These are phyloP conservation scores for Lepus europaeus DNA, from an alignment of 2,113 vertebrate species.

Conservation along the genomic window DNA sequence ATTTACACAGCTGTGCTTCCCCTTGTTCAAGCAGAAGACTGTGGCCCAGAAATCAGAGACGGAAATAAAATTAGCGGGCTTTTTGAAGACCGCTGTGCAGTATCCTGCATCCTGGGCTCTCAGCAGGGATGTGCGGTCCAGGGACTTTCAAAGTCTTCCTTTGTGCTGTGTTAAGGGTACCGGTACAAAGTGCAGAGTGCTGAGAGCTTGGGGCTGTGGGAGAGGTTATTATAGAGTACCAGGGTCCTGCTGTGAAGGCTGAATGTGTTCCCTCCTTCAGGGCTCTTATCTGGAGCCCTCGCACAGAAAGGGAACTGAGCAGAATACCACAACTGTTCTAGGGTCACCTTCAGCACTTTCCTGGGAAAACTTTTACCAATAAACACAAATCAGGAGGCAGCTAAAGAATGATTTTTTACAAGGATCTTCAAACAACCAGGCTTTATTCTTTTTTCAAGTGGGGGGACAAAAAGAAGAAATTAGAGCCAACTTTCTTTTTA, in stretches of 20 bases:
- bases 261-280: slow-evolving; percentile 60
- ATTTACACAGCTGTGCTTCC: slow-evolving; percentile 83
- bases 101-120: slow-evolving; percentile 56
- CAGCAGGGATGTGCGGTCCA: slow-evolving; percentile 57
- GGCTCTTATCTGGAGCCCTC: slow-evolving; percentile 70
- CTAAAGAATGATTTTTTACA: slow-evolving; percentile 40
- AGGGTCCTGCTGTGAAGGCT: neutral
- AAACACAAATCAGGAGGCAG: slow-evolving; percentile 67
- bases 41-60: slow-evolving; percentile 72
- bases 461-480: slow-evolving; percentile 52
- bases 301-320: slow-evolving; percentile 61
- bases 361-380: slow-evolving; percentile 73
- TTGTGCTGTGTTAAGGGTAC: slow-evolving; percentile 62
- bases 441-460: slow-evolving; percentile 72
- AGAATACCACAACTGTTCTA: slow-evolving; percentile 30
- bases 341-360: neutral
- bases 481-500: slow-evolving; percentile 74
- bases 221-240: slow-evolving; percentile 67
- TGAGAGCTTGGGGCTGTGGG: slow-evolving; percentile 67
- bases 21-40: slow-evolving; percentile 66
- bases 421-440: slow-evolving; percentile 56
- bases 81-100: slow-evolving; percentile 76
- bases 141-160: slow-evolving; percentile 73
- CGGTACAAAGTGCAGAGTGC: slow-evolving; percentile 62
- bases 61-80: slow-evolving; percentile 76